Conservation (phyloP, 1,140 invertebrate species). For the Solenopsis invicta region DNA sequence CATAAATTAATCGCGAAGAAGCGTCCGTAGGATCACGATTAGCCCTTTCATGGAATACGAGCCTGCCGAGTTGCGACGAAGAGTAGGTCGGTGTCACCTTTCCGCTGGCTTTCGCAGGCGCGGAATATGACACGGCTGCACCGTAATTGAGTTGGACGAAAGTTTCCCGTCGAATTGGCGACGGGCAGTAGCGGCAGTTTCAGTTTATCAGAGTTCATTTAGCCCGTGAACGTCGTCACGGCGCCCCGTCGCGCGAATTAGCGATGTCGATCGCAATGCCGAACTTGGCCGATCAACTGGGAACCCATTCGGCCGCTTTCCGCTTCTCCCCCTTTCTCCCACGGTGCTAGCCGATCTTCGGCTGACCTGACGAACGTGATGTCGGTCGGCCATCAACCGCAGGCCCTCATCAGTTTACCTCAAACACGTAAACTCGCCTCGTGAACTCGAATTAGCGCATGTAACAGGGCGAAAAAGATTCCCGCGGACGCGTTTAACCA, state of each 20-base stretch:
- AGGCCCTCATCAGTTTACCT: constrained; percentile 43
- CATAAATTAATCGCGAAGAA: constrained; percentile 70
- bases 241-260: constrained; percentile 22
- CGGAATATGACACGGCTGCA: constrained; percentile 16
- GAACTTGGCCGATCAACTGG: constrained; percentile 13
- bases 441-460: constrained; percentile 67
- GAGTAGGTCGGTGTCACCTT: constrained; percentile 62
- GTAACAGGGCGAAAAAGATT: constrained; percentile 48
- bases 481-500: constrained; percentile 62
- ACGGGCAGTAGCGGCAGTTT: constrained; percentile 6
- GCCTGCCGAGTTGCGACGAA: constrained; percentile 13
- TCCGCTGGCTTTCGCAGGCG: constrained; percentile 41
- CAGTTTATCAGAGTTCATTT: constrained; percentile 5
- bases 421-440: constrained; percentile 49
- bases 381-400: constrained; percentile 65
- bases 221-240: background rate
- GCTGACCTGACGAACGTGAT: constrained; percentile 25
- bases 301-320: background rate
- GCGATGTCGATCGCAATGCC: background rate
- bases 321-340: background rate
- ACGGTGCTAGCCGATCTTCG: constrained; percentile 5
- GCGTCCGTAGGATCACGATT: constrained; percentile 15
- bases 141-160: constrained; percentile 59
- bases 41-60: constrained; percentile 42
- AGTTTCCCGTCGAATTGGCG: constrained; percentile 46